Evolutionary conservation across 2,888 invertebrate genomes (phyloP), one percentile per base, ranked within the genome.

Genomic region (Andricus curvator): DNA sequence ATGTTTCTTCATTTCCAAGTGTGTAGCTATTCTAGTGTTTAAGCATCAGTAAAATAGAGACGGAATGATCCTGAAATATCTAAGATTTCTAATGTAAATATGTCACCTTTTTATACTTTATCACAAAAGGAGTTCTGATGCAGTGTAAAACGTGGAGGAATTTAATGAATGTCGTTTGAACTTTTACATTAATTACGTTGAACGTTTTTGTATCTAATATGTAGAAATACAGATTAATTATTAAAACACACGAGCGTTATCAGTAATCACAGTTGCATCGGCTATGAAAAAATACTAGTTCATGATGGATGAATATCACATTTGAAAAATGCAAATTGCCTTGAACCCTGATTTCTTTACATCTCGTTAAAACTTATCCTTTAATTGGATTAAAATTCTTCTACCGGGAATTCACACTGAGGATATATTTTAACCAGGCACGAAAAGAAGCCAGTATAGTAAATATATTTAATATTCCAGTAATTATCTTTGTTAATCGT

Each of bases 301-400:
- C 56, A 29, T 29, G 74, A 37, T 51, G 56, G 20, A 74, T 33
- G 33, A 74, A 74, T 74, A 56, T 74, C 74, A 74, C 74, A 74
- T 74, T 74, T 74, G 74, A 74, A 51, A 74, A 74, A 74, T 74
- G 56, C 74, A 74, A 74, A 56, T 56, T 33, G 51, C 17, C n/a
- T 74, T 51, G 4, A 74, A 56, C 44, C 25, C 22, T 48, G 25
- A 44, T 66, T 66, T 66, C 33, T 66, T 37, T 37, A 37, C 20
- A 66, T 20, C 37, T 66, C 3, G 15, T n/a, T 51, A 51, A 48
- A 70, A 48, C 48, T 48, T 70, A 56, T 51, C 48, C 25, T 70
- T 25, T 51, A 51, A 70, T 17, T 70, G 20, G 20, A 29, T 4
- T 70, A 29, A 29, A 33, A 70, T 51, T 17, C 20, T 51, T 48